Conservation (phyloP, 64 coral and sea anemone genomes). For the Dendrophyllia cribrosa region DNA sequence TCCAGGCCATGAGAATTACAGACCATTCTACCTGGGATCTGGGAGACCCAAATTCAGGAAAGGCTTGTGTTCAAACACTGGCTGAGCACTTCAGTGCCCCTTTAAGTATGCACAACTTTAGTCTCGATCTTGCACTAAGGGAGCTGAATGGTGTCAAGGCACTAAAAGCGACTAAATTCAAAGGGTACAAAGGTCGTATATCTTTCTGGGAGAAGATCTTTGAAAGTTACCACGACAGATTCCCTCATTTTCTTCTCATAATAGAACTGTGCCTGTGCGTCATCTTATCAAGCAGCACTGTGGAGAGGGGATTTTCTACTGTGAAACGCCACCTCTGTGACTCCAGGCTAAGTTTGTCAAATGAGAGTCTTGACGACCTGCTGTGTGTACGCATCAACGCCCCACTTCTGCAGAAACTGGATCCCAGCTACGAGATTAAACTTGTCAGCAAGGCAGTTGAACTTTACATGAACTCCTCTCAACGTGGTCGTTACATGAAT, state of each 20-base stretch:
- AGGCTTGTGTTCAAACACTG: background rate
- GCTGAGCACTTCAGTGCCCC: slow-evolving; percentile 38
- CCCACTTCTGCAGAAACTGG: slow-evolving; percentile 51
- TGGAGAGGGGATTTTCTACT: slow-evolving; percentile 49
- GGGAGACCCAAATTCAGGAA: background rate
- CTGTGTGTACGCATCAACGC: slow-evolving; percentile 55
- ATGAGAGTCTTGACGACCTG: slow-evolving; percentile 62
- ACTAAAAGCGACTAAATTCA: slow-evolving; percentile 35
- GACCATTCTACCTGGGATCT: background rate
- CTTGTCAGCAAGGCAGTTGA: slow-evolving; percentile 54
- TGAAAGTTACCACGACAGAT: slow-evolving; percentile 19
- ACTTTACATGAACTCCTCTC: slow-evolving; percentile 36
- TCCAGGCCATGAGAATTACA: slow-evolving; percentile 5
- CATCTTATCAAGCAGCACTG: slow-evolving; percentile 57
- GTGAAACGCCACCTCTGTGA: slow-evolving; percentile 44
- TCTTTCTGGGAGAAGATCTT: slow-evolving; percentile 38
- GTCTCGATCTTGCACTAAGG: slow-evolving; percentile 11
- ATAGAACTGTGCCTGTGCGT: slow-evolving; percentile 62
- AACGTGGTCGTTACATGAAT: slow-evolving; percentile 30
- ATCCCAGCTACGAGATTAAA: slow-evolving; percentile 62
- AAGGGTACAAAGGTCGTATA: slow-evolving; percentile 18
- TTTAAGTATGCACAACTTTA: slow-evolving; percentile 33
- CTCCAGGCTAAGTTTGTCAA: slow-evolving; percentile 41
- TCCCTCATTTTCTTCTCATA: slow-evolving; percentile 23
- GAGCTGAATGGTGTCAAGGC: slow-evolving; percentile 34